Evolutionary conservation across 2,797 vertebrate species (phyloP), one percentile per base, ranked within the genome.

Genomic region (Dendrocincla tyrannina): DNA sequence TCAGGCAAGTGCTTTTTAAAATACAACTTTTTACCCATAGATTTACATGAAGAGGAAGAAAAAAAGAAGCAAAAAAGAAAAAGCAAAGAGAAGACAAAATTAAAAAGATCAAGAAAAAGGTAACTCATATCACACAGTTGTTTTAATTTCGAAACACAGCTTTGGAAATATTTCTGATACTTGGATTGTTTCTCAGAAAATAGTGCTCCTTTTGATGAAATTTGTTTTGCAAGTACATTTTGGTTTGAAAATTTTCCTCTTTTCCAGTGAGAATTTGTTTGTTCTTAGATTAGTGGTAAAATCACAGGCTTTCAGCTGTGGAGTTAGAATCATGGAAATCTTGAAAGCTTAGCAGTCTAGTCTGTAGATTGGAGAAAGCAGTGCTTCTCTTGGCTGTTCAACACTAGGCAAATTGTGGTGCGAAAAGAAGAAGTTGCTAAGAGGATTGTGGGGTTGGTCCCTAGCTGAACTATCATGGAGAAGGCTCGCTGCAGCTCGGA

Each of bases 51-150:
- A 84, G 98, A 98, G 28, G 98, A 97, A 68, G 98, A 98, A 69
- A 98, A 98, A 96, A 98, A 97, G 96, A 98, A 96, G 39, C 91
- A 89, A n/a, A 98, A 97, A 94, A 97, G 95, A 91, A 98, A 97
- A 96, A 97, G 44, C 92, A 98, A 97, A 88, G 98, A 98, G 85
- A 98, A 97, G 94, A 56, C 96, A 77, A 98, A 97, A 94, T 89
- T 97, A 72, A 98, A 98, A 93, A 98, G 98, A 92, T 67, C 77
- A 24, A 96, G 96, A 24, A 98, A 98, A 97, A 98, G 98, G 98
- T 98, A 98, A 93, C 28, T 46, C 11, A 2, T 22, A 12, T 72
- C 12, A 46, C 17, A 52, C 2, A 39, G 7, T 3, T 87, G 33
- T 75, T 79, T 78, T 72, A 9, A 72, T 55, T 77, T 77, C 10